A percentile compares a stretch with the other conserved stretches of the same genome.
Conservation (phyloP, 2,888 invertebrate species). For the Dicyrtomina minuta region DNA sequence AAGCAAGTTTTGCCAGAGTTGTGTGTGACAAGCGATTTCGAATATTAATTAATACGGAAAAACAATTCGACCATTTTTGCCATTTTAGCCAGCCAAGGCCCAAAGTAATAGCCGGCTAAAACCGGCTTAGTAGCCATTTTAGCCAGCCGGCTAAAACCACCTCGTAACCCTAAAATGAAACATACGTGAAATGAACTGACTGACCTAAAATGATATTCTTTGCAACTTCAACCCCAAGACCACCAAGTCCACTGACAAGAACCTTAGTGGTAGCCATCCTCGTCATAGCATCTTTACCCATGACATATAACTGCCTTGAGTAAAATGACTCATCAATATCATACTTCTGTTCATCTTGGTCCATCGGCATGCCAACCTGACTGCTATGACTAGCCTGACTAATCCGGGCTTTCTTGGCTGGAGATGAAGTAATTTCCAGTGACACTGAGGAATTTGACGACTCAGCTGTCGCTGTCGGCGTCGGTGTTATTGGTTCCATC, state of each 20-base stretch:
- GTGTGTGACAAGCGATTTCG: too few species aligned
- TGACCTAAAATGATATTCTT: slow-evolving; percentile 89
- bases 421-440: slow-evolving; percentile 30
- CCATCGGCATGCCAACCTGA: not conserved
- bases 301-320: slow-evolving; percentile 90
- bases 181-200: too few species aligned
- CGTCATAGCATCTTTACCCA: slow-evolving; percentile 99
- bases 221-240: slow-evolving; percentile 95
- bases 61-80: too few species aligned
- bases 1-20: too few species aligned
- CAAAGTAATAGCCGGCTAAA: too few species aligned
- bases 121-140: too few species aligned
- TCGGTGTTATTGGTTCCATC: slow-evolving; percentile 25
- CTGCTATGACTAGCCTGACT: not conserved
- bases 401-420: slow-evolving; percentile 26
- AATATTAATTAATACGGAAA: too few species aligned
- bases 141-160: too few species aligned
- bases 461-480: slow-evolving; percentile 32
- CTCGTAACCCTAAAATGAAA: too few species aligned
- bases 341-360: slow-evolving; percentile 11
- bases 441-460: slow-evolving; percentile 22
- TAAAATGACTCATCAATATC: slow-evolving; percentile 84
- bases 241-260: slow-evolving; percentile 89
- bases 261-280: slow-evolving; percentile 95
- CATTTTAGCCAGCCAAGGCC: too few species aligned